Conservation (phyloP, 2,888 invertebrate species). For the Syrista parreyssii region DNA sequence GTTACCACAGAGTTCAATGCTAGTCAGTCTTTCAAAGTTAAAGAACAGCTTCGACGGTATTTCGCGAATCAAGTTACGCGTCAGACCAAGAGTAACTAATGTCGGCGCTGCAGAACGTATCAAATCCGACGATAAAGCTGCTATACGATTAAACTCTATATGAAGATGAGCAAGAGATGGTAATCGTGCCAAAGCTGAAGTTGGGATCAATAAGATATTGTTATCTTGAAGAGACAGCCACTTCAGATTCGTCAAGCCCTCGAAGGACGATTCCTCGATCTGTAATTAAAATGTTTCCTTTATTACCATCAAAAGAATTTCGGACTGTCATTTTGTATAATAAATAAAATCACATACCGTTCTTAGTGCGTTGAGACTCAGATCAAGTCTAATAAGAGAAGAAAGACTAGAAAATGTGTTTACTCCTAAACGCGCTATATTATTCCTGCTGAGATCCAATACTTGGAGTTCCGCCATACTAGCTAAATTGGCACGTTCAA, state of each 20-base stretch:
- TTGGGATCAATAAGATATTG: constrained; percentile 87
- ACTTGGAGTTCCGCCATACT: constrained; percentile 77
- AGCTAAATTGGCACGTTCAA: constrained; percentile 80
- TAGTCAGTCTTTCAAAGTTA: constrained; percentile 78
- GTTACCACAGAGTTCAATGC: constrained; percentile 84
- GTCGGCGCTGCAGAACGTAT: constrained; percentile 78
- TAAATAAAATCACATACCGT: constrained; percentile 73
- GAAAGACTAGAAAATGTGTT: constrained; percentile 84
- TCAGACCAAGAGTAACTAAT: constrained; percentile 78
- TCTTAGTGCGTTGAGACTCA: constrained; percentile 87
- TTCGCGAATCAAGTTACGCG: constrained; percentile 88
- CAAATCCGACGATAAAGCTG: constrained; percentile 84
- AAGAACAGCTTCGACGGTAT: constrained; percentile 84
- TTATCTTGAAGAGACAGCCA: constrained; percentile 86
- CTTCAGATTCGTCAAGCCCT: constrained; percentile 81
- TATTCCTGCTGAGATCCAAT: constrained; percentile 86
- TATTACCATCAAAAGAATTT: neutral
- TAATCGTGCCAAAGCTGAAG: constrained; percentile 83
- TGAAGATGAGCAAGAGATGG: constrained; percentile 80
- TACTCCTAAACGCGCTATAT: constrained; percentile 82
- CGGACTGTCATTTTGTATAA: neutral
- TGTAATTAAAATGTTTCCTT: constrained; percentile 55
- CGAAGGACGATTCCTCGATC: constrained; percentile 91
- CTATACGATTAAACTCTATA: constrained; percentile 88
- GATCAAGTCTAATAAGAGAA: constrained; percentile 79